Percentiles rank a stretch among this genome's conserved stretches.
These are phyloP conservation scores for Drosophila tropicalis DNA, from an alignment of 1,140 invertebrate genomes.

Conservation along the genomic window DNA sequence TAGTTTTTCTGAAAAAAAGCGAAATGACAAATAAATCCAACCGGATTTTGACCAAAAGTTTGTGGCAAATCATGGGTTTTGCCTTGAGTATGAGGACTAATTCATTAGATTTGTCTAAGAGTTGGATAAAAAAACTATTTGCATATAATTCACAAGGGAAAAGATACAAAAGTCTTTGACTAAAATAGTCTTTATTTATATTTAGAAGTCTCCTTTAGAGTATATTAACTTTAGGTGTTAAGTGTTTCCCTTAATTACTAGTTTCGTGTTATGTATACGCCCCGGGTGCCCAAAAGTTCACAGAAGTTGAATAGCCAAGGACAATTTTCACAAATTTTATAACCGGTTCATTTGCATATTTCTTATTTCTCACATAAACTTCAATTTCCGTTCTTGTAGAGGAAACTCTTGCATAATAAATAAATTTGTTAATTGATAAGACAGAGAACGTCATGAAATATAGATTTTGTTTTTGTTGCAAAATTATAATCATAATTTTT, in stretches of 20 bases:
- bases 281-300: slow-evolving; percentile 39
- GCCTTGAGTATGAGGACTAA: slow-evolving; percentile 27
- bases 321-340: slow-evolving; percentile 29
- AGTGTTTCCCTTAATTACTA: neutral
- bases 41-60: slow-evolving; percentile 63
- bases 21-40: slow-evolving; percentile 35
- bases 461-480: neutral
- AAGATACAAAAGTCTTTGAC: too few relatives aligned
- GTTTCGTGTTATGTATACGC: slow-evolving; percentile 33
- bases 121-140: neutral
- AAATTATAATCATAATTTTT: slow-evolving; percentile 32
- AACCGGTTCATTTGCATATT: slow-evolving; percentile 45
- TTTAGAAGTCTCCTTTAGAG: too few relatives aligned
- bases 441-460: slow-evolving; percentile 66
- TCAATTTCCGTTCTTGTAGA: slow-evolving; percentile 39
- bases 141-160: too few relatives aligned
- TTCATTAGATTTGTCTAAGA: slow-evolving; percentile 1
- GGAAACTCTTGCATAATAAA: slow-evolving; percentile 42
- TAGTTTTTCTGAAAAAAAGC: neutral
- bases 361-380: slow-evolving; percentile 31
- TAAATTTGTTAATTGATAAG: slow-evolving; percentile 23
- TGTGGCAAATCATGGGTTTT: slow-evolving; percentile 11
- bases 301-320: slow-evolving; percentile 56
- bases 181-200: too few relatives aligned
- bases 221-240: neutral